phyloP scores from a whole-genome alignment of 2,113 vertebrate genomes.

The Calyptommatus sinebrachiatus region DNA sequence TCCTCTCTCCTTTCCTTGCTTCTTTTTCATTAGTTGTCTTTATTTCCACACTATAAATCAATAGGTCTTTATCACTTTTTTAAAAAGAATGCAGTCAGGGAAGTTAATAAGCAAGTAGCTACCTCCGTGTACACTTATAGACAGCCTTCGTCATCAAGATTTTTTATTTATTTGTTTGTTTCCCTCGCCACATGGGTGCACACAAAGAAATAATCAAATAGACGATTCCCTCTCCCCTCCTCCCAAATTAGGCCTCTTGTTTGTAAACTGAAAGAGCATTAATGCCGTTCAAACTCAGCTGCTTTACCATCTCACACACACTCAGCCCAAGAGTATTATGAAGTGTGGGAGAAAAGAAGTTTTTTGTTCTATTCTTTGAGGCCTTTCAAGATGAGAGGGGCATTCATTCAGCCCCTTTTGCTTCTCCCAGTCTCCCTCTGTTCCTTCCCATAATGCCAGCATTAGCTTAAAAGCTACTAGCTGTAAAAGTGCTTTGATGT shows the following conservation, averaged over 20 bases:
- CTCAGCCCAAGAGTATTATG: conserved; percentile 77
- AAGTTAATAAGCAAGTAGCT: conserved; percentile 67
- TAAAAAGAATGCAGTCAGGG: conserved; percentile 44
- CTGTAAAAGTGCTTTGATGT: conserved; percentile 92
- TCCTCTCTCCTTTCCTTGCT: not conserved
- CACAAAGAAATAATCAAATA: conserved; percentile 78
- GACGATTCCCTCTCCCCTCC: conserved; percentile 64
- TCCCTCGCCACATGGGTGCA: conserved; percentile 61
- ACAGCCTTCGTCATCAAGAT: conserved; percentile 51
- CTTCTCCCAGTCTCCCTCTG: conserved; percentile 73
- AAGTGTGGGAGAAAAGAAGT: conserved; percentile 86
- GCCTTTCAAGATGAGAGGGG: conserved; percentile 77
- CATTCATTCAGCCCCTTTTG: conserved; percentile 68
- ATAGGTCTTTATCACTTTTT: not conserved
- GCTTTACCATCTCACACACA: conserved; percentile 58
- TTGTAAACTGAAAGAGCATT: conserved; percentile 93
- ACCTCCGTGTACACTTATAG: conserved; percentile 51
- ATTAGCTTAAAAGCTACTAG: conserved; percentile 88
- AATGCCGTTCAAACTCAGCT: conserved; percentile 74
- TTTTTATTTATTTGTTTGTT: conserved; percentile 44
- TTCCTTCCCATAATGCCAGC: conserved; percentile 89
- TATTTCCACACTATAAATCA: conserved; percentile 53
- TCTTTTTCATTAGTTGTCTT: conserved; percentile 18
- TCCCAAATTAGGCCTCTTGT: conserved; percentile 94
- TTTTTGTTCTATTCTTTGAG: conserved; percentile 86